Evolutionary conservation across 2,113 vertebrate species (phyloP).

Genomic region (Zapus hudsonius): DNA sequence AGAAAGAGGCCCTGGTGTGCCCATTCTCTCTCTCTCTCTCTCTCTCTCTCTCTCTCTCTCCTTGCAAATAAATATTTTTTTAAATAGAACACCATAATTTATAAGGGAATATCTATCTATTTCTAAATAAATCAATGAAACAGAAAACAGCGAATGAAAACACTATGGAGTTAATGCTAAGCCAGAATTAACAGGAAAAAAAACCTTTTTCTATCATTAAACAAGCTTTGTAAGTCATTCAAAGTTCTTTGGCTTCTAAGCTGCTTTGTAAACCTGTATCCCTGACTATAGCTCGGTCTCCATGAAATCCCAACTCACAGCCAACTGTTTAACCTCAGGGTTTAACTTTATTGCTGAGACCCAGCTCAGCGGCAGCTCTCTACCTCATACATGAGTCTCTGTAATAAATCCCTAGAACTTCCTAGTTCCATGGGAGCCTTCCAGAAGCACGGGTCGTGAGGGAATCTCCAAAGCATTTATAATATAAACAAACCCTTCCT

Average conservation of each 20-base stretch:
- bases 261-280: not conserved
- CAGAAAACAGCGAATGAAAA: not conserved
- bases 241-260: not conserved
- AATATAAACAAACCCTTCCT: not conserved
- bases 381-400: not conserved
- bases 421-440: not conserved
- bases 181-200: not conserved
- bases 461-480: not conserved
- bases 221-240: slow-evolving; percentile 14
- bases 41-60: too few relatives aligned
- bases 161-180: not conserved
- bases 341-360: not conserved
- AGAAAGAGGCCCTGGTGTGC: too few relatives aligned
- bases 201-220: slow-evolving; percentile 5
- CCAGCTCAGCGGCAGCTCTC: not conserved
- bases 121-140: not conserved
- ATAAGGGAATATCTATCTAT: not conserved
- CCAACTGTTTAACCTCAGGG: not conserved
- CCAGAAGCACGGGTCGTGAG: not conserved
- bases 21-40: too few relatives aligned
- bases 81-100: not conserved
- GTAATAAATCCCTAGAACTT: not conserved
- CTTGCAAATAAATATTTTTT: too few relatives aligned
- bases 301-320: not conserved
- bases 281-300: not conserved